A percentile compares a stretch with the other conserved stretches of the same genome.
Conservation (phyloP, 1,140 invertebrate species). For the Calliphora vicina region DNA sequence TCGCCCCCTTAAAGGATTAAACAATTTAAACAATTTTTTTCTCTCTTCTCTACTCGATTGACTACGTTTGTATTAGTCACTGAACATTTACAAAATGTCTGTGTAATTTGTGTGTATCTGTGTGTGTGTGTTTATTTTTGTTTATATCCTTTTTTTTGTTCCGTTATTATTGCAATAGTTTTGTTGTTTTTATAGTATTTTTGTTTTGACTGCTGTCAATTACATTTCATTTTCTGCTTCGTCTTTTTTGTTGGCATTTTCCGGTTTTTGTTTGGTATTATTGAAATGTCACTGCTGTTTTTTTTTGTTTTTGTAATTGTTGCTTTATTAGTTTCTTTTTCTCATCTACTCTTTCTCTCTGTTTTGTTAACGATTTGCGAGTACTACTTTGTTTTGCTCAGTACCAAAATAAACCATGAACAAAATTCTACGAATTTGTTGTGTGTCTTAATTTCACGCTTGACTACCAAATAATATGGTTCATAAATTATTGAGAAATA, state of each 20-base stretch:
- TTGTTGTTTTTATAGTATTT: background rate
- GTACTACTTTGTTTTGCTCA: background rate
- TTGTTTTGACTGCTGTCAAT: background rate
- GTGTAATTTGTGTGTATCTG: background rate
- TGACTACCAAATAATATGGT: background rate
- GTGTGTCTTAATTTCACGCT: background rate
- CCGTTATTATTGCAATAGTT: background rate
- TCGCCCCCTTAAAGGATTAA: too few relatives aligned
- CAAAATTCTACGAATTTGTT: background rate
- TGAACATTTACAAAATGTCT: background rate
- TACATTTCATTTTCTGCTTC: background rate
- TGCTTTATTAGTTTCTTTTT: background rate
- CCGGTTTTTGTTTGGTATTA: background rate
- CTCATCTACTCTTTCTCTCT: background rate
- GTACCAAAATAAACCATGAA: background rate
- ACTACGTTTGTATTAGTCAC: too few relatives aligned
- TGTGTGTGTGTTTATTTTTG: too few relatives aligned
- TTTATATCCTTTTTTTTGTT: background rate
- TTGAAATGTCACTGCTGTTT: background rate
- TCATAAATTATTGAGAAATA: background rate
- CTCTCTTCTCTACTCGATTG: too few relatives aligned
- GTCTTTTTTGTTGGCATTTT: background rate
- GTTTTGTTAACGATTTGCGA: background rate
- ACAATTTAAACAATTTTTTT: too few relatives aligned
- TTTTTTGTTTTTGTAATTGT: background rate